Evolutionary conservation across 1,140 invertebrate species (phyloP).

Genomic region (Apis florea): DNA sequence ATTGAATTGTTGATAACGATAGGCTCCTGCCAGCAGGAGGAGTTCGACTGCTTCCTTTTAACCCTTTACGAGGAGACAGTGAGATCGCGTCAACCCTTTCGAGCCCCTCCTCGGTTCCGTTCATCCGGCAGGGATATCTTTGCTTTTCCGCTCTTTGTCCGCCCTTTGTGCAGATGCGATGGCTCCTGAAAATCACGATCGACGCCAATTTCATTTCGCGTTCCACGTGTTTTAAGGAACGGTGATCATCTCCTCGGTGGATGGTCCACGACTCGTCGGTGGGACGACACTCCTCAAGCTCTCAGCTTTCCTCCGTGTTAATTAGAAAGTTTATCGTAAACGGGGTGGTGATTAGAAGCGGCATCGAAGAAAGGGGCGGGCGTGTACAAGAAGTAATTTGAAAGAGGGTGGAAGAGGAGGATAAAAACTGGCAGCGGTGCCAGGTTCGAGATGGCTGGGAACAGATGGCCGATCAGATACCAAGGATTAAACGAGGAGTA

Average conservation of each 20-base stretch:
- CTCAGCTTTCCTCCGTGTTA: not conserved
- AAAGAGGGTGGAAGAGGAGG: not conserved
- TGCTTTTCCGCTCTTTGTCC: slow-evolving; percentile 38
- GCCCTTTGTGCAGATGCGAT: slow-evolving; percentile 15
- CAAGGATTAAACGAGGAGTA: slow-evolving; percentile 78
- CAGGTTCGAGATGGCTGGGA: slow-evolving; percentile 74
- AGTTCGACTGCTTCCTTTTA: slow-evolving; percentile 29
- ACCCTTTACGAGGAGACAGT: slow-evolving; percentile 25
- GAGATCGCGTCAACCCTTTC: slow-evolving; percentile 46
- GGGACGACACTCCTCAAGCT: not conserved
- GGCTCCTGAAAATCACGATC: slow-evolving; percentile 30
- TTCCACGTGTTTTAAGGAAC: not conserved
- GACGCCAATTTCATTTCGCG: too few species aligned
- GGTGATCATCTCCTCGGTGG: too few species aligned
- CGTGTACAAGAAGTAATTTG: slow-evolving; percentile 49
- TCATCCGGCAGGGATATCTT: slow-evolving; percentile 61
- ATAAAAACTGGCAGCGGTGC: slow-evolving; percentile 36
- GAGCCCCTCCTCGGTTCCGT: slow-evolving; percentile 11
- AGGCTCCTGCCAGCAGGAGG: slow-evolving; percentile 38
- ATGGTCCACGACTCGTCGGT: not conserved
- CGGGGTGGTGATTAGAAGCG: slow-evolving; percentile 19
- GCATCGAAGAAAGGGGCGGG: slow-evolving; percentile 21
- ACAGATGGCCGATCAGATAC: slow-evolving; percentile 81
- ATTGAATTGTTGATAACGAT: slow-evolving; percentile 72
- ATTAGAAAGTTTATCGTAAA: slow-evolving; percentile 41